These are phyloP conservation scores for Lamellibrachia columna DNA, from an alignment of 2,888 invertebrate genomes.

Conservation along the genomic window DNA sequence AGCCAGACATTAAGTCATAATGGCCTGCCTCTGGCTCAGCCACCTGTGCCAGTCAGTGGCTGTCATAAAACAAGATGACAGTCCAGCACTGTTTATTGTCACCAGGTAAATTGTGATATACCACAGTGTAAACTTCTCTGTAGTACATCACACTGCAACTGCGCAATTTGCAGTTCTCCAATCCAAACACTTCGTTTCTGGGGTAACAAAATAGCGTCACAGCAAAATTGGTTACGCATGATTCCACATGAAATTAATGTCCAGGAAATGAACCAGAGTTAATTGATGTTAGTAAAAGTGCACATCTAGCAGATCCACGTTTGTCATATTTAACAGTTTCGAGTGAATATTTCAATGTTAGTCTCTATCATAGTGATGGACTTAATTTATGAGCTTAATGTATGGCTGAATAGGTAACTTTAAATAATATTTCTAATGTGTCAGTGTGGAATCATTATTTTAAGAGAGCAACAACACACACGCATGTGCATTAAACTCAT, in stretches of 20 bases:
- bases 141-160: background rate
- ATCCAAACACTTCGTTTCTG: background rate
- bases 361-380: background rate
- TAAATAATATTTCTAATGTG: too few relatives aligned
- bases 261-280: background rate
- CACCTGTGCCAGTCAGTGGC: background rate
- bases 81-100: constrained; percentile 3
- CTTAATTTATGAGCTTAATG: background rate
- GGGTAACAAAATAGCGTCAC: background rate
- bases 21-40: background rate
- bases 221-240: background rate
- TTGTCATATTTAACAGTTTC: background rate
- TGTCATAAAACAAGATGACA: background rate
- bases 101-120: background rate
- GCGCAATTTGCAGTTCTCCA: background rate
- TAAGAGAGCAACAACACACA: too few relatives aligned
- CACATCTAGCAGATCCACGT: background rate
- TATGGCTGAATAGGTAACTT: background rate
- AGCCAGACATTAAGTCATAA: background rate
- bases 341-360: background rate
- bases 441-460: too few relatives aligned
- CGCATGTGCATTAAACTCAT: too few relatives aligned
- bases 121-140: too few relatives aligned
- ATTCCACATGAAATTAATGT: background rate
- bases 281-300: background rate